Percentiles rank a stretch among this genome's conserved stretches.
These are phyloP conservation scores for Globodera ellingtonae DNA, from an alignment of 1,140 invertebrate genomes.

Conservation along the genomic window DNA sequence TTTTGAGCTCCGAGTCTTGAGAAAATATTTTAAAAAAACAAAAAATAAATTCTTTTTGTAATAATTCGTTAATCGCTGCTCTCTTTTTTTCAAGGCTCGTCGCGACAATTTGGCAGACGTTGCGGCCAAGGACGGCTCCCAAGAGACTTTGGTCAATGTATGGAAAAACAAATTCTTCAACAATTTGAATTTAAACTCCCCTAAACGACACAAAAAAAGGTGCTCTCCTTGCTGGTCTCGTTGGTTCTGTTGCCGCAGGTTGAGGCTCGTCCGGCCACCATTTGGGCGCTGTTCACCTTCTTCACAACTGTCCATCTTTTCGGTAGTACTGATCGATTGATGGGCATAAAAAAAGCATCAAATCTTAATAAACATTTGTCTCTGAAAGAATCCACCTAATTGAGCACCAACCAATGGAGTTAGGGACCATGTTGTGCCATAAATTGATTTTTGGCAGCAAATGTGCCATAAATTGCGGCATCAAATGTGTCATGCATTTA, in stretches of 20 bases:
- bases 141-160: constrained; percentile 88
- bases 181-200: not conserved
- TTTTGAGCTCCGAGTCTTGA: too few species aligned
- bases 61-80: too few species aligned
- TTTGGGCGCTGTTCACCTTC: constrained; percentile 74
- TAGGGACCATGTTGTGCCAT: not conserved
- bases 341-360: too few species aligned
- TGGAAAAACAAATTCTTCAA: constrained; percentile 71
- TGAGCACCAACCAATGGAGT: too few species aligned
- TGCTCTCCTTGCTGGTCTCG: constrained; percentile 36
- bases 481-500: not conserved
- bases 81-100: constrained; percentile 71
- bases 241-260: constrained; percentile 56
- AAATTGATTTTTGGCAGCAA: too few species aligned
- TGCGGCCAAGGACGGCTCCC: constrained; percentile 90
- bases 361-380: too few species aligned
- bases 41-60: too few species aligned
- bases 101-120: constrained; percentile 87
- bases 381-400: too few species aligned
- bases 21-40: too few species aligned
- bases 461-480: not conserved
- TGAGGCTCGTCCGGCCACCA: constrained; percentile 68
- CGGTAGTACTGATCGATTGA: constrained; percentile 48
- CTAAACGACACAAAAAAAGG: not conserved
- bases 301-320: constrained; percentile 81